Base-by-base conservation (phyloP, 2,113 vertebrate species). In the Alces alces region DNA sequence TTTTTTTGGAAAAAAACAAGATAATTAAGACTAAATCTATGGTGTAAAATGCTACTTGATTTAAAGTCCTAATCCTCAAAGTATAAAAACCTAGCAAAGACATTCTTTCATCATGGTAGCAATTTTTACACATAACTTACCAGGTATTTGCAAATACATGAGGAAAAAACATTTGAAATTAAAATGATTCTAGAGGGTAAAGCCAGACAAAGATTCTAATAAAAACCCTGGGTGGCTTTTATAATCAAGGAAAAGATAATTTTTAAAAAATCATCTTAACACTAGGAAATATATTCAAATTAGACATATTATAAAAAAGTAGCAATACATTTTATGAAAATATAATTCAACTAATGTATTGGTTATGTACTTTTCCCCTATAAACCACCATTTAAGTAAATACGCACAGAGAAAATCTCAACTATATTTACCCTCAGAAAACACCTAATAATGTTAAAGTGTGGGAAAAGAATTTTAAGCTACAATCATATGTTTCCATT, bases 261-360 rank as follows among this genome's bases (percentile, higher is more conserved):
- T 97, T 86, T 96, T 86, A 60, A 94, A 95, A 70, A 93, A 93
- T 93, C 52, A 93, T 91, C 61, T 87, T 54, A 39, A 97, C 95
- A 93, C 86, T 58, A 96, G 61, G 30, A 93, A 95, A 91, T 39
- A 11, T 79, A 95, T 91, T 98, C 91, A 97, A 97, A 93, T 95
- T 58, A 94, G 1, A 97, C 39, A 94, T 89, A 91, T 76, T 76
- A 76, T 43, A 4, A 76, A 76, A 97, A 96, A 96, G 50, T 60
- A 84, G 78, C 50, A 64, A 83, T 84, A 91, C 43, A 95, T 96
- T 97, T 98, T 97, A 96, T 89, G 36, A 97, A 98, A 97, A 97
- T 8, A 66, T 95, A 97, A 92, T 95, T 97, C 92, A 97, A 73
- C 36, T 96, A 95, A 89, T 91, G 83, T 83, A 93, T 21, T 94